phyloP scores from a whole-genome alignment of 2,113 vertebrate species.

The Brachyhypopomus gauderio region DNA sequence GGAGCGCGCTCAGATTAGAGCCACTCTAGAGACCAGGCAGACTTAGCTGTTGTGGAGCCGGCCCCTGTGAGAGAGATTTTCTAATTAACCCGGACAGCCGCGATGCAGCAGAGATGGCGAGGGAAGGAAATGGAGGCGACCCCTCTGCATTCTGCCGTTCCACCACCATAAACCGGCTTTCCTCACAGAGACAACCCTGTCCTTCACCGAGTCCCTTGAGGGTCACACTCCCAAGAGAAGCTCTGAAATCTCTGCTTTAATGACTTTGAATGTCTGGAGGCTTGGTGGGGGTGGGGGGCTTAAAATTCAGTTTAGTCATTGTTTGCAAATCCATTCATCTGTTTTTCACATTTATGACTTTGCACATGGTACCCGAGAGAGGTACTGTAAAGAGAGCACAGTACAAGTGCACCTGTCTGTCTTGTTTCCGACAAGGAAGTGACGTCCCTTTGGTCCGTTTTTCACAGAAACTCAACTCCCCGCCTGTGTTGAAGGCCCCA shows the following conservation, averaged over 20 bases:
- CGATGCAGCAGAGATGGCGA: conserved; percentile 67
- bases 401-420: conserved; percentile 8
- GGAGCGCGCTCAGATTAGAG: conserved; percentile 79
- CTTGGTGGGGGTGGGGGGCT: not conserved
- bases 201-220: not conserved
- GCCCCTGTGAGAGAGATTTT: conserved; percentile 90
- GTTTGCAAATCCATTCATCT: not conserved
- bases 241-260: not conserved
- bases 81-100: conserved; percentile 89
- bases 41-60: conserved; percentile 72
- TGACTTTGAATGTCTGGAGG: not conserved
- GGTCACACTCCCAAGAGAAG: not conserved
- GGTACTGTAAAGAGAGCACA: too few relatives aligned
- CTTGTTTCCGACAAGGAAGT: not conserved
- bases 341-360: not conserved
- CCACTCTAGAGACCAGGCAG: conserved; percentile 75
- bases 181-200: not conserved
- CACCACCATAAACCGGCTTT: conserved; percentile 38
- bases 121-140: conserved; percentile 45
- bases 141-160: conserved; percentile 45
- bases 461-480: conserved; percentile 87
- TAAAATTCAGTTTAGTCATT: not conserved
- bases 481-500: conserved; percentile 88
- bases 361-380: too few relatives aligned
- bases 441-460: not conserved